A percentile compares a stretch with the other conserved stretches of the same genome.
Conservation (phyloP, 2,888 invertebrate genomes). For the Catocala nupta region DNA sequence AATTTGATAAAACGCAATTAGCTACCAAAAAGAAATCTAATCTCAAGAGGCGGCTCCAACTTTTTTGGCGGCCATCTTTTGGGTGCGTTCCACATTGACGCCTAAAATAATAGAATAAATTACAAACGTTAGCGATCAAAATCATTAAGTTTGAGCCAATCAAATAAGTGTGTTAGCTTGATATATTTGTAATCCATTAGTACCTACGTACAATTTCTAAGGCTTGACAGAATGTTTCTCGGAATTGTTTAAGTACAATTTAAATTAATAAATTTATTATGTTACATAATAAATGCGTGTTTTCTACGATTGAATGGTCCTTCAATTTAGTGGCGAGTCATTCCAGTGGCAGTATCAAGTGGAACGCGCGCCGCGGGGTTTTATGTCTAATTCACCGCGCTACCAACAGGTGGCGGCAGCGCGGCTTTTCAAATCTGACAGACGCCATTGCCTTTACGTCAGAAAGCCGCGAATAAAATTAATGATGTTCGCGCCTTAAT, state of each 20-base stretch:
- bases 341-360: constrained; percentile 84
- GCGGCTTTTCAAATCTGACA: constrained; percentile 86
- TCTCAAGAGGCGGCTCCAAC: constrained; percentile 75
- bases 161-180: constrained; percentile 25
- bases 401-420: constrained; percentile 87
- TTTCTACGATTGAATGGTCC: constrained; percentile 61
- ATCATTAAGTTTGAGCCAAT: constrained; percentile 41
- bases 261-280: constrained; percentile 49
- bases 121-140: constrained; percentile 53
- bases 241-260: constrained; percentile 17
- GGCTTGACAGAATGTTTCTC: constrained; percentile 14
- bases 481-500: constrained; percentile 87
- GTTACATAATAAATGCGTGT: constrained; percentile 44
- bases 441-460: constrained; percentile 86
- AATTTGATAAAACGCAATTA: constrained; percentile 88
- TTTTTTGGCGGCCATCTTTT: constrained; percentile 78
- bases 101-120: constrained; percentile 57
- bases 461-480: constrained; percentile 87
- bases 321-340: constrained; percentile 72
- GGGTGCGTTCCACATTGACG: constrained; percentile 69
- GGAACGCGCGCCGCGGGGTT: constrained; percentile 79
- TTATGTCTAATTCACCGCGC: constrained; percentile 84
- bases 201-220: constrained; percentile 9
- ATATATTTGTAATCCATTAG: constrained; percentile 30
- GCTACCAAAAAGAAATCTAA: constrained; percentile 87